Evolutionary conservation across 37 sponge, comb jelly and placozoan species (phyloP).

Genomic region (Beroe ovata): DNA sequence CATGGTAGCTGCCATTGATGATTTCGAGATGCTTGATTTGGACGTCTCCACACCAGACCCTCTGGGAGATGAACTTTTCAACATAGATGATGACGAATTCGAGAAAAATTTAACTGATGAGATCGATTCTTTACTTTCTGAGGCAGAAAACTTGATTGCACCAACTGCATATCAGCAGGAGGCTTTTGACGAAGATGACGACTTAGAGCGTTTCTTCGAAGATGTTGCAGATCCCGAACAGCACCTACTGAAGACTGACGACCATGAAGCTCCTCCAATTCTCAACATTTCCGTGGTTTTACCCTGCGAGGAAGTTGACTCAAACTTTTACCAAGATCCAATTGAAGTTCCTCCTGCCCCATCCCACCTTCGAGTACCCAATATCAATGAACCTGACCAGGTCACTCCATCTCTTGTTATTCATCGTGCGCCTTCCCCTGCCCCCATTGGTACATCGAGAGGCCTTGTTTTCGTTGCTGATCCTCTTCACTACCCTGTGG

Average conservation of each 20-base stretch:
- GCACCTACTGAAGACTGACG: neutral
- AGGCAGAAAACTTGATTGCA: conserved; percentile 10
- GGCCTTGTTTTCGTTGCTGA: neutral
- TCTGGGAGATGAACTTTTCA: neutral
- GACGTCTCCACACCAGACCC: conserved; percentile 12
- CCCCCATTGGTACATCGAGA: neutral
- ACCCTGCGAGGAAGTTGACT: neutral
- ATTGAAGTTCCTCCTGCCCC: neutral
- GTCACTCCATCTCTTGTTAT: neutral
- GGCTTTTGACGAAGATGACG: neutral
- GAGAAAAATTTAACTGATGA: conserved; percentile 34
- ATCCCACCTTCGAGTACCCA: neutral
- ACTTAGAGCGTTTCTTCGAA: conserved; percentile 2
- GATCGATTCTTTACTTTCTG: conserved; percentile 27
- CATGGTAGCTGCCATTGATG: conserved; percentile 47
- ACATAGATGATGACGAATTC: conserved; percentile 5
- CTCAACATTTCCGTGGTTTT: neutral
- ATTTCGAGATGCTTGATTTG: neutral
- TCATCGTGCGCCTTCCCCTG: neutral
- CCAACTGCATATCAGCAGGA: neutral
- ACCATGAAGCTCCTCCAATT: neutral
- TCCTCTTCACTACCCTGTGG: neutral
- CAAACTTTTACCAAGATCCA: neutral
- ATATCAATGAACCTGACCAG: neutral
- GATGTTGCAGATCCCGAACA: conserved; percentile 6